These are phyloP conservation scores for Blastomussa wellsi DNA, from an alignment of 92 coral and sea anemone genomes.

Conservation along the genomic window DNA sequence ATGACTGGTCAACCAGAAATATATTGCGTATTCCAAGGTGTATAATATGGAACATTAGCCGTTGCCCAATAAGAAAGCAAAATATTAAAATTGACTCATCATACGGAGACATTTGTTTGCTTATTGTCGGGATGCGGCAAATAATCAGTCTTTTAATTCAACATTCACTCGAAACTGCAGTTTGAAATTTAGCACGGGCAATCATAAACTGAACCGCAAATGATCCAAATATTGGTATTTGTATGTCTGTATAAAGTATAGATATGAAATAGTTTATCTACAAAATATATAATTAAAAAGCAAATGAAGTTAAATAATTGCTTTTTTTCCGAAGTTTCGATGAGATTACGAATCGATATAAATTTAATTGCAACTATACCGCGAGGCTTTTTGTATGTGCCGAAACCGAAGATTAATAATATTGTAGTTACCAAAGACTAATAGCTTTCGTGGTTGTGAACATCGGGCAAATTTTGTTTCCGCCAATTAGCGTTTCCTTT, in stretches of 20 bases:
- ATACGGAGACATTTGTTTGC: conserved; percentile 1
- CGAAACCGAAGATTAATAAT: background rate
- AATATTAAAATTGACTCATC: conserved; percentile 6
- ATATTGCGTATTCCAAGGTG: background rate
- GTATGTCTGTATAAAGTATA: background rate
- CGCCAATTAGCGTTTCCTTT: background rate
- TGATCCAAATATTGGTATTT: background rate
- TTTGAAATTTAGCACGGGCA: background rate
- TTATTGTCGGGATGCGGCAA: background rate
- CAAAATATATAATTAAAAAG: background rate
- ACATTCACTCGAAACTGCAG: background rate
- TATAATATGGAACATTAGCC: background rate
- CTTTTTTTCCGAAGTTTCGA: background rate
- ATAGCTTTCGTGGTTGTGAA: background rate
- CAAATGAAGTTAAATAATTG: background rate
- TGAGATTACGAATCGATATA: background rate
- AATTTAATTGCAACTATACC: background rate
- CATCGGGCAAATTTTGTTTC: background rate
- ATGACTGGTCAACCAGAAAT: background rate
- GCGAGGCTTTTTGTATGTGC: background rate
- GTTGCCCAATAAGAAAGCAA: background rate
- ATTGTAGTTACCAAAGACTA: background rate
- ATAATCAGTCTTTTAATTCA: background rate
- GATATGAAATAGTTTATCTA: background rate
- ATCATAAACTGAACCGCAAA: background rate